Evolutionary conservation across 2,888 invertebrate species (phyloP), one percentile per base, ranked within the genome.

Genomic region (Ennomos erosarius): DNA sequence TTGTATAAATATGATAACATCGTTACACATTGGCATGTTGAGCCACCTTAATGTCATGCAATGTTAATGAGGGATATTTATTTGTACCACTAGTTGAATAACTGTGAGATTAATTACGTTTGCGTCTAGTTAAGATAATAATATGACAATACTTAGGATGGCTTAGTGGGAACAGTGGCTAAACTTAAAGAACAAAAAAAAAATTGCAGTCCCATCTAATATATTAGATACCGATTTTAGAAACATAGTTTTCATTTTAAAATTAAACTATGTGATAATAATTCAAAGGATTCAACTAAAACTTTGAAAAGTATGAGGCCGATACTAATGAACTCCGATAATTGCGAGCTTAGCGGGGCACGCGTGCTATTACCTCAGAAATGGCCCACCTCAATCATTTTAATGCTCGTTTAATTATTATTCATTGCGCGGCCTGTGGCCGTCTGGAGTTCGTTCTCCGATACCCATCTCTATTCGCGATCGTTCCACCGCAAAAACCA

Each of bases 371-470:
- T 81, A 82, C 82, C 78, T 79, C 73, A 76, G 79, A 73, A 80
- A 76, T 72, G 70, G 74, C 70, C 75, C 78, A 79, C 79, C 82
- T 82, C 78, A 79, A 84, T 85, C 82, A 84, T 85, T 82, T 81
- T 82, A 85, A 86, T 82, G 77, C 69, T 67, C 74, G 58, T 84
- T 82, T 82, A 82, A 85, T 85, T 85, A 85, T 80, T 79, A 84
- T 85, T 85, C 77, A 84, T 77, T 77, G 80, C 75, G 69, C 73
- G 69, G 68, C 70, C 70, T 60, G 64, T 61, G 65, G 65, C 64
- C 72, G 71, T 78, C 75, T 78, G 69, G 70, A 74, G 69, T 73
- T 70, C 70, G 64, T 63, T 64, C 64, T 67, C 71, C 75, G 71
- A 76, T 76, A 78, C 71, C 70, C 68, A 76, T 77, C 74, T 74